phyloP scores from a whole-genome alignment of 2,797 vertebrate species.

The Gymnopithys bicolor region DNA sequence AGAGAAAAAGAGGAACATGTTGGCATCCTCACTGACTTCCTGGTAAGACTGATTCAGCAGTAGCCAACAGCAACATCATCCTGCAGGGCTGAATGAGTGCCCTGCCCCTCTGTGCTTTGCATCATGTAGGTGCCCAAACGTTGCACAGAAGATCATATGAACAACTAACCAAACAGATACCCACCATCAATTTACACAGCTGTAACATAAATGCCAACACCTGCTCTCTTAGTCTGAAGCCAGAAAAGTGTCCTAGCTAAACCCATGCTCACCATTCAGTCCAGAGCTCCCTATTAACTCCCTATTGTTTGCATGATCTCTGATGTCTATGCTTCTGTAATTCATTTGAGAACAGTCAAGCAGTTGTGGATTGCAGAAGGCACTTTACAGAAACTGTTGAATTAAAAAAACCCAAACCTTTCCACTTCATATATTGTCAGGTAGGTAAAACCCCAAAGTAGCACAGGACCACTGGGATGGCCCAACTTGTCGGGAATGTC shows the following conservation, averaged over 20 bases:
- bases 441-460: neutral
- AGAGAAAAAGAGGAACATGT: neutral
- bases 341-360: neutral
- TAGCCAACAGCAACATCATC: neutral
- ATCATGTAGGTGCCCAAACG: neutral
- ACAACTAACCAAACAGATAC: neutral
- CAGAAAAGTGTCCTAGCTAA: neutral
- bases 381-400: neutral
- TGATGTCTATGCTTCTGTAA: neutral
- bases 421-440: neutral
- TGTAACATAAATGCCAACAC: neutral
- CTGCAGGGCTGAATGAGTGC: neutral
- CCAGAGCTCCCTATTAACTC: neutral
- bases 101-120: neutral
- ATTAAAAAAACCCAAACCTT: neutral
- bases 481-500: neutral
- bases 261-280: rapidly evolving
- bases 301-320: neutral
- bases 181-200: neutral
- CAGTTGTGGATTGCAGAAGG: neutral
- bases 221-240: neutral
- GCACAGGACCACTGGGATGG: neutral
- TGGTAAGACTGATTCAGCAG: neutral
- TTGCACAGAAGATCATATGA: neutral
- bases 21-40: neutral